Evolutionary conservation across 2,888 invertebrate genomes (phyloP).

Genomic region (Octonoba sinensis): DNA sequence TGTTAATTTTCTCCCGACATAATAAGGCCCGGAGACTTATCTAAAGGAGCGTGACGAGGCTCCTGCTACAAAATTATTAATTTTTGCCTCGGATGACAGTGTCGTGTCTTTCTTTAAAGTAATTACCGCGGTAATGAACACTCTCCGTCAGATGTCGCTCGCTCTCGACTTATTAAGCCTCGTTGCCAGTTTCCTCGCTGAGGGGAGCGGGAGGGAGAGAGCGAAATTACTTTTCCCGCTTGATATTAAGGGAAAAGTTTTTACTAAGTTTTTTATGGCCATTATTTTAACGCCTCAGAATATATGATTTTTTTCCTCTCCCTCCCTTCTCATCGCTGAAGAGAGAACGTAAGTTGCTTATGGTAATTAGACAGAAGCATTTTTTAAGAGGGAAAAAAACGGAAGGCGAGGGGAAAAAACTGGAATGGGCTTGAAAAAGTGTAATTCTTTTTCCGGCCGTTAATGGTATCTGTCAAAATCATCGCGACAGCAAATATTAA

Average conservation of each 20-base stretch:
- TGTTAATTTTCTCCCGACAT: constrained; percentile 62
- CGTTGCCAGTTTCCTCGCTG: constrained; percentile 62
- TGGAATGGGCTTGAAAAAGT: constrained; percentile 16
- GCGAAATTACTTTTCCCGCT: constrained; percentile 46
- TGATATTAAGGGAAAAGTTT: constrained; percentile 60
- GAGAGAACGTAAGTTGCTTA: constrained; percentile 61
- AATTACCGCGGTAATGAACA: constrained; percentile 63
- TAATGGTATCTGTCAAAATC: constrained; percentile 64
- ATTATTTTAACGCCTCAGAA: constrained; percentile 61
- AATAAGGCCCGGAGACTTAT: constrained; percentile 61
- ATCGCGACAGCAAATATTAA: constrained; percentile 63
- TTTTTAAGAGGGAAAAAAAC: constrained; percentile 40
- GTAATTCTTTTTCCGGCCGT: constrained; percentile 51
- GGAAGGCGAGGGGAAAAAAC: constrained; percentile 18
- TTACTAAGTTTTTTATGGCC: constrained; percentile 63
- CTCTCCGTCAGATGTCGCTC: constrained; percentile 60
- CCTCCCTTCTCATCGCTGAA: constrained; percentile 26
- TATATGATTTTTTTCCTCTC: constrained; percentile 19
- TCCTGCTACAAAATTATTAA: constrained; percentile 54
- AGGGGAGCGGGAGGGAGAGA: constrained; percentile 15
- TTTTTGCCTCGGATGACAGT: constrained; percentile 61
- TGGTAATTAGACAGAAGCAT: constrained; percentile 62
- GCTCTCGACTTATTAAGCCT: constrained; percentile 58
- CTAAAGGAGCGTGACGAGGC: constrained; percentile 57
- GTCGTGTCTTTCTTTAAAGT: constrained; percentile 63